Evolutionary conservation across 2,888 invertebrate species (phyloP), one percentile per base, ranked within the genome.

Genomic region (Gasteruption jaculator): DNA sequence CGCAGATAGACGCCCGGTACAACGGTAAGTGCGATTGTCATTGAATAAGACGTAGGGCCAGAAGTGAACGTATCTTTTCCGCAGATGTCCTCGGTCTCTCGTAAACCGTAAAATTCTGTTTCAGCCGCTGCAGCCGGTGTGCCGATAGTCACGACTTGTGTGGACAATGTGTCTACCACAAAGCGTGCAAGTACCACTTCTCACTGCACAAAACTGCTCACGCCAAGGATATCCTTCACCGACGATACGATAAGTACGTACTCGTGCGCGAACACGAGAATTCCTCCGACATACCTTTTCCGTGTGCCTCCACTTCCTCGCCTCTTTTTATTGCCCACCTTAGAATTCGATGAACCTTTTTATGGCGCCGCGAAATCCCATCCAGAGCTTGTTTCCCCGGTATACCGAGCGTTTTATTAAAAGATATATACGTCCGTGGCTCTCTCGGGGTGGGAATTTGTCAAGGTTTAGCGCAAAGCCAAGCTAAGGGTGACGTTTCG

Each of bases 1-100:
- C 89, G 41, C 87, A 89, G 73, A 80, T 89, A 55, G 88, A 88
- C 60, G 82, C 84, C 40, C 76, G 79, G 50, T 76, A 79, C 59
- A 74, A 54, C 37, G 57, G 61, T 49, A 47, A 14, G 6, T 11
- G 12, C 5, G 18, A 30, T 30, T 12, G 18, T 5, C 14, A 7
- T 4, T 4, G 14, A 26, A 12, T 11, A 14, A 7, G 8, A 5
- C 8, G 4, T 4, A 26, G 26, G n/a, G 26, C 4, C 11, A 5
- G 4, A 26, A 26, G 26, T 26, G 4, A 26, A 26, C 5, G 26
- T 8, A 12, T 8, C 5, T 26, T 26, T 11, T 14, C n/a, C 14
- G 26, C 26, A 8, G 14, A 26, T 5, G 14, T 5, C 24, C 10
- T 22, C 11, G 26, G 26, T 26, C 14, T 22, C 10, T 26, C 26